Evolutionary conservation across 2,797 vertebrate species (phyloP).

Genomic region (Pantherophis vulpinus): DNA sequence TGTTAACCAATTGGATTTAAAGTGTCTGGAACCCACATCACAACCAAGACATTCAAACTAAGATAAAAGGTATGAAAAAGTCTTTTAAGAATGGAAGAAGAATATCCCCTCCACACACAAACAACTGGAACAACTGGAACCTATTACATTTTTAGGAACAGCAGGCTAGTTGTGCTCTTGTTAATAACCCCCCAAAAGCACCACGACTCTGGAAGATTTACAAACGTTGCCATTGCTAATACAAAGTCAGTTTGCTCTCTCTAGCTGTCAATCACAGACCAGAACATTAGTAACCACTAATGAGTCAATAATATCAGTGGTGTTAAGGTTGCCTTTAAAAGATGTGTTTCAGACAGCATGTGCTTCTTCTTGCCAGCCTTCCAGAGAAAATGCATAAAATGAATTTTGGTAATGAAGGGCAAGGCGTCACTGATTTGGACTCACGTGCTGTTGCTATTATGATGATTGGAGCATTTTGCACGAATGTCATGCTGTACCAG

Average conservation of each 20-base stretch:
- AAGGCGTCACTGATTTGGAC: not conserved
- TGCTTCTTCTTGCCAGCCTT: not conserved
- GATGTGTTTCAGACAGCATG: not conserved
- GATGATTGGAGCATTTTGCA: not conserved
- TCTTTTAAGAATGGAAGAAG: not conserved
- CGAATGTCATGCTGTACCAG: not conserved
- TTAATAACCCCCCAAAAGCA: slow-evolving; percentile 7
- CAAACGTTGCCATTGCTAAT: not conserved
- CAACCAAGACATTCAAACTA: not conserved
- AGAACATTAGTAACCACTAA: not conserved
- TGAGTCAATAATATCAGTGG: not conserved
- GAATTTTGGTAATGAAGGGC: not conserved
- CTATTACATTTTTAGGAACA: not conserved
- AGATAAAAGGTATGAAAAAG: not conserved
- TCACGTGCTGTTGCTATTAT: not conserved
- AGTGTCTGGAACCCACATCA: not conserved
- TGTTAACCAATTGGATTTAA: not conserved
- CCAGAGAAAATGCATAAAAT: not conserved
- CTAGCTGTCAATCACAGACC: not conserved
- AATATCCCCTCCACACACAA: not conserved
- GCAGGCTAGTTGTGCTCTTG: not conserved
- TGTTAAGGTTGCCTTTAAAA: not conserved
- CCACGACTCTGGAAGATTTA: not conserved
- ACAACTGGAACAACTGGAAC: not conserved
- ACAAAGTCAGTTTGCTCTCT: not conserved